Evolutionary conservation across 2,797 vertebrate species (phyloP), one percentile per base, ranked within the genome.

Genomic region (Falco columbarius): DNA sequence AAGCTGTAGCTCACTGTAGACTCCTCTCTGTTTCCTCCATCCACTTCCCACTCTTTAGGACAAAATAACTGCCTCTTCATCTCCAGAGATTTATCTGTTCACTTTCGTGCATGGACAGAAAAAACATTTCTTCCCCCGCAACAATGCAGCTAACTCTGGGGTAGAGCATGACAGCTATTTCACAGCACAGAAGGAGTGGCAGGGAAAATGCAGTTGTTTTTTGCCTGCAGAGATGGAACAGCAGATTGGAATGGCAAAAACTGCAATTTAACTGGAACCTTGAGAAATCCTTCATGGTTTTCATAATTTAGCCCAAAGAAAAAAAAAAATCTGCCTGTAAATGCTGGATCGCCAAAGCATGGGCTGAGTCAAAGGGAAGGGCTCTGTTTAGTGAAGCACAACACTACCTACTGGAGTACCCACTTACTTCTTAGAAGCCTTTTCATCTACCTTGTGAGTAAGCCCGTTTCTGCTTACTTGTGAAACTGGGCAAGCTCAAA

Each of bases 21-120:
- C 61, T 92, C 79, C 84, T 82, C 91, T 73, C 92, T 81, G 89
- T 94, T 95, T 72, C 49, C 79, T 95, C 85, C 87, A 94, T 90
- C 84, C 94, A 74, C 96, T 94, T 95, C 96, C 96, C 96, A 96
- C 96, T 95, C 92, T 72, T 91, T 72, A 89, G 91, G 94, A 96
- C 95, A 96, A 97, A 95, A 96, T 96, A 96, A 94, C 95, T 95
- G 94, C 91, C 93, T 96, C 89, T 96, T 94, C 95, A 91, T 93
- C 94, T 94, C 58, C 42, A 74, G 77, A 94, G 87, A 96, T 96
- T 94, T 96, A 97, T 93, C 91, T 90, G 47, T 91, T 89, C 92
- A 67, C 81, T 96, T 96, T 83, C 1, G 0, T 97, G 85, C 92
- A 83, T 32, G 92, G 94, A 91, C 92, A 92, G 94, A 93, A 95